Conservation (phyloP, 2,888 invertebrate genomes). For the Drosophila nr. medialis region DNA sequence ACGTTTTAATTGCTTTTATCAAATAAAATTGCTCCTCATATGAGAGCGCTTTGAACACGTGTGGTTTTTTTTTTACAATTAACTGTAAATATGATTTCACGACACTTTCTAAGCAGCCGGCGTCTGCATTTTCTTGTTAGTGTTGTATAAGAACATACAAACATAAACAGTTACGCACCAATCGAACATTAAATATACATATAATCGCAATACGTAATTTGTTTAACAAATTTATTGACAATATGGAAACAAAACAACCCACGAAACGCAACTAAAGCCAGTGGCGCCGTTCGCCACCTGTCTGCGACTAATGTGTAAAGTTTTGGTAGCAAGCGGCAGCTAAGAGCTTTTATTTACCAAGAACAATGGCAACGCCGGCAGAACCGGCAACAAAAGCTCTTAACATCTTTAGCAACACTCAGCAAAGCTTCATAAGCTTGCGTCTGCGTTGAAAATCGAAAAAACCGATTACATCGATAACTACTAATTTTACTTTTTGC, state of each 20-base stretch:
- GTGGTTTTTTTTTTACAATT: constrained; percentile 28
- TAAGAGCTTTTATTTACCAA: constrained; percentile 36
- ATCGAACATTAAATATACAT: constrained; percentile 15
- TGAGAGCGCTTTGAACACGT: constrained; percentile 18
- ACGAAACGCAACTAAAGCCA: not conserved
- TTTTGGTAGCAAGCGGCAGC: constrained; percentile 46
- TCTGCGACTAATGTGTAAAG: constrained; percentile 30
- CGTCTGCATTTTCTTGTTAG: constrained; percentile 36
- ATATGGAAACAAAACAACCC: constrained; percentile 1
- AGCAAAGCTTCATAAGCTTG: constrained; percentile 16
- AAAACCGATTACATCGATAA: constrained; percentile 15
- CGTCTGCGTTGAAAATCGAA: constrained; percentile 25
- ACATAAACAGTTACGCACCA: constrained; percentile 10
- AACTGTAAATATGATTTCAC: constrained; percentile 18
- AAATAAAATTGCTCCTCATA: constrained; percentile 29
- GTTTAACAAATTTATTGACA: constrained; percentile 36
- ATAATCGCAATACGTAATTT: constrained; percentile 20
- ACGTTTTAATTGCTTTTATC: constrained; percentile 20
- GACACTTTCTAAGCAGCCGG: constrained; percentile 18
- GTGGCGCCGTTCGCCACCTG: constrained; percentile 31
- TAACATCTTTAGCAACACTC: not conserved
- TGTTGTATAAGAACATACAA: constrained; percentile 62
- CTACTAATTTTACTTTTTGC: not conserved
- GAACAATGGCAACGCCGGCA: constrained; percentile 4
- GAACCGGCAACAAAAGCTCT: constrained; percentile 18